These are phyloP conservation scores for Sympetrum striolatum DNA, from an alignment of 2,888 invertebrate species.

Conservation along the genomic window DNA sequence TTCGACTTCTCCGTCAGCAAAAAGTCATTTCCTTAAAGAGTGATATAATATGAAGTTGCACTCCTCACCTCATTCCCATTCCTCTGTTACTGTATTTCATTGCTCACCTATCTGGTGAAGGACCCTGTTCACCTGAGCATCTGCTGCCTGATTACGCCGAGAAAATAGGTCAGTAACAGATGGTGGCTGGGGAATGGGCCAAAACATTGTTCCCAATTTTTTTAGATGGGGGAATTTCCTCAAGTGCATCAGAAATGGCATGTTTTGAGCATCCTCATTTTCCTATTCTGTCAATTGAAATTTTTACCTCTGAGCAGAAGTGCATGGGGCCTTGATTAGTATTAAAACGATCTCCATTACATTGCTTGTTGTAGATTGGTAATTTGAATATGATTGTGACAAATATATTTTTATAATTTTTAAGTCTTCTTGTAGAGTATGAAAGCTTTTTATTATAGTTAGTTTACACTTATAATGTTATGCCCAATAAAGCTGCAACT, in stretches of 20 bases:
- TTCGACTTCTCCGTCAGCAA: not conserved
- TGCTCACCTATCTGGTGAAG: conserved; percentile 34
- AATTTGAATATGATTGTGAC: no score
- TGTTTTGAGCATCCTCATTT: not conserved
- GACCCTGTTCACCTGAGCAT: conserved; percentile 39
- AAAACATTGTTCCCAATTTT: not conserved
- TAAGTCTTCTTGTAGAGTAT: no score
- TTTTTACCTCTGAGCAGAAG: not conserved
- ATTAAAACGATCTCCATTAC: not conserved
- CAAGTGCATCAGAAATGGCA: conserved; percentile 21
- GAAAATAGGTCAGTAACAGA: conserved; percentile 41
- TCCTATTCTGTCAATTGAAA: not conserved
- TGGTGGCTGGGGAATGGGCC: not conserved
- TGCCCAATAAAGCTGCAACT: no score
- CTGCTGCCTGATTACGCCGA: conserved; percentile 38
- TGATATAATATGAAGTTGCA: conserved; percentile 24
- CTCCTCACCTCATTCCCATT: conserved; percentile 22
- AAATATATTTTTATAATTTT: no score
- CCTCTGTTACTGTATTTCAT: conserved; percentile 41
- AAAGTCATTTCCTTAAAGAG: not conserved
- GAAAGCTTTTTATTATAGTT: no score
- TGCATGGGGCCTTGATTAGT: not conserved
- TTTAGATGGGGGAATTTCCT: not conserved
- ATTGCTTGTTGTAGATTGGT: no score
- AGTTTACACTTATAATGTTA: no score